Evolutionary conservation across 1,140 invertebrate species (phyloP).

Genomic region (Musca vetustissima): DNA sequence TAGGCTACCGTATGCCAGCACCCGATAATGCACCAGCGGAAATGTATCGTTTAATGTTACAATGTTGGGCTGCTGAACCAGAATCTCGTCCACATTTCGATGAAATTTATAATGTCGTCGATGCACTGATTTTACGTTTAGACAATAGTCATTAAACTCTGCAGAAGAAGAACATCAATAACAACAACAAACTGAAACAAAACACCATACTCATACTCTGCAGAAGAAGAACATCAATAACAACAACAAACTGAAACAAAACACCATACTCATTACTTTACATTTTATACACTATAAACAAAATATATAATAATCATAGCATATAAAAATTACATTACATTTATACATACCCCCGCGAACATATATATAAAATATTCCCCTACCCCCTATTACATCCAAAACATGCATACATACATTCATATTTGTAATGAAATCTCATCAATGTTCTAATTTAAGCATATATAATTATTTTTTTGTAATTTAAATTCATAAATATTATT

Average conservation of each 20-base stretch:
- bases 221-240: neutral
- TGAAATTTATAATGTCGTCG: conserved; percentile 69
- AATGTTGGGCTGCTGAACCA: conserved; percentile 92
- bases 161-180: neutral
- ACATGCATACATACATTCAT: neutral
- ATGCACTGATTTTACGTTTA: conserved; percentile 50
- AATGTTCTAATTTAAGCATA: too few relatives aligned
- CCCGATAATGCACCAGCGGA: conserved; percentile 85
- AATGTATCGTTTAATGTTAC: conserved; percentile 87
- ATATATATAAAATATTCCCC: neutral
- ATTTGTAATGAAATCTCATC: too few relatives aligned
- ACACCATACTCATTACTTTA: conserved; percentile 1
- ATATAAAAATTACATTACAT: too few relatives aligned
- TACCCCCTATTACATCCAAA: neutral
- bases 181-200: conserved; percentile 1
- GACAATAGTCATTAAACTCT: conserved; percentile 44
- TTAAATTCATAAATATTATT: neutral
- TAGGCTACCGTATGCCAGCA: conserved; percentile 90
- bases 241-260: conserved; percentile 4
- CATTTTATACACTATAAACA: conserved; percentile 2
- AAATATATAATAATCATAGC: neutral
- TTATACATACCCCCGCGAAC: neutral
- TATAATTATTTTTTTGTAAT: too few relatives aligned
- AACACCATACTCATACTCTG: conserved; percentile 4
- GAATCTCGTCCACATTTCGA: conserved; percentile 90